These are phyloP conservation scores for Matsumyia berberina DNA, from an alignment of 2,888 invertebrate species.

Conservation along the genomic window DNA sequence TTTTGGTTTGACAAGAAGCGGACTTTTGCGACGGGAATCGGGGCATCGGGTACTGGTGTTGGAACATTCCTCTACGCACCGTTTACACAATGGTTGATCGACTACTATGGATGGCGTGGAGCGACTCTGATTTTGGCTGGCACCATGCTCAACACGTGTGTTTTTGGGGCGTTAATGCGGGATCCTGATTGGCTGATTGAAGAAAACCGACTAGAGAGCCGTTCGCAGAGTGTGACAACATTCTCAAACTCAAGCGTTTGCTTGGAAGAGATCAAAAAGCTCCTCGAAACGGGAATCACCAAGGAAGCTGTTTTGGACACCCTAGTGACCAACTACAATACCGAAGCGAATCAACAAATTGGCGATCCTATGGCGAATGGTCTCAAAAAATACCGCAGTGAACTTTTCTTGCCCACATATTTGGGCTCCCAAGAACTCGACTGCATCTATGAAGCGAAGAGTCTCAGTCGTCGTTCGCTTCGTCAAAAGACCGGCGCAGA, in stretches of 20 bases:
- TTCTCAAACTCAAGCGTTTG: constrained; percentile 84
- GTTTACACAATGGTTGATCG: constrained; percentile 90
- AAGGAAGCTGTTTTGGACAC: constrained; percentile 84
- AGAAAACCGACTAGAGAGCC: constrained; percentile 84
- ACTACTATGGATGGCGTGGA: constrained; percentile 93
- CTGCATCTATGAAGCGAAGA: constrained; percentile 81
- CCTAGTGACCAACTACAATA: constrained; percentile 84
- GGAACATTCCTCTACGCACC: constrained; percentile 96
- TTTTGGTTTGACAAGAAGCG: constrained; percentile 96
- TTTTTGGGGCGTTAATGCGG: constrained; percentile 94
- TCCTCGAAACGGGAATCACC: constrained; percentile 88
- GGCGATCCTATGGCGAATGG: constrained; percentile 80
- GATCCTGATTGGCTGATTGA: constrained; percentile 91
- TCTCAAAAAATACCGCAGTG: constrained; percentile 83
- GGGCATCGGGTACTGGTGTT: constrained; percentile 94
- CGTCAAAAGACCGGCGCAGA: constrained; percentile 81
- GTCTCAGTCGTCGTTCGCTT: constrained; percentile 82
- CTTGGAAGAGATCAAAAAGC: constrained; percentile 86
- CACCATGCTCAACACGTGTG: constrained; percentile 92
- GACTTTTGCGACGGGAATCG: constrained; percentile 93
- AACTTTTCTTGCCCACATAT: constrained; percentile 83
- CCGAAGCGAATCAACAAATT: constrained; percentile 84
- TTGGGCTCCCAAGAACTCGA: constrained; percentile 81
- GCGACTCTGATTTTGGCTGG: constrained; percentile 92
- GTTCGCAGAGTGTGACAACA: constrained; percentile 84